Evolutionary conservation across 2,797 vertebrate genomes (phyloP).

Genomic region (Gymnopithys bicolor): DNA sequence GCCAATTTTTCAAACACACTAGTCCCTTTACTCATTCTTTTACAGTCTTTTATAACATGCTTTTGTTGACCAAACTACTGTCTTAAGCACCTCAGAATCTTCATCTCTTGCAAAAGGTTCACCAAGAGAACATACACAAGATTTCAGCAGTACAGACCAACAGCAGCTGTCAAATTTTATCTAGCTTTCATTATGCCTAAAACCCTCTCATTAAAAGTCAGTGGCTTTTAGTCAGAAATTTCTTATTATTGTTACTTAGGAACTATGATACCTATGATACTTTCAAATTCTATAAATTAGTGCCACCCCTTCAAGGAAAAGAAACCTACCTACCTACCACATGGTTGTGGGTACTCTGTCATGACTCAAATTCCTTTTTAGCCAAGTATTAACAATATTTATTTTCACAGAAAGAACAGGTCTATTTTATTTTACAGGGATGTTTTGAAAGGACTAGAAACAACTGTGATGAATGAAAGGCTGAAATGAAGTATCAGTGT

Average conservation of each 20-base stretch:
- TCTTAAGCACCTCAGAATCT: neutral
- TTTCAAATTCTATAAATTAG: neutral
- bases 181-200: neutral
- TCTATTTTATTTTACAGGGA: neutral
- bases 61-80: neutral
- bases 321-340: neutral
- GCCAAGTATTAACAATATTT: neutral
- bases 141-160: neutral
- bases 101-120: fast-evolving
- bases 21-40: neutral
- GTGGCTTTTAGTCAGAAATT: neutral
- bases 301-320: neutral
- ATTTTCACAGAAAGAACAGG: neutral
- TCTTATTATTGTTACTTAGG: neutral
- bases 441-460: neutral
- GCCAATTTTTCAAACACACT: neutral
- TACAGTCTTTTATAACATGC: neutral
- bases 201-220: neutral
- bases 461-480: conserved; percentile 1
- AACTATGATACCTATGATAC: neutral
- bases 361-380: neutral
- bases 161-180: neutral
- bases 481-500: neutral
- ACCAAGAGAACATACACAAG: neutral
- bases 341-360: neutral